Percentiles rank a stretch among this genome's conserved stretches.
Conservation (phyloP, 2,113 vertebrate genomes). For the Vulpes vulpes region DNA sequence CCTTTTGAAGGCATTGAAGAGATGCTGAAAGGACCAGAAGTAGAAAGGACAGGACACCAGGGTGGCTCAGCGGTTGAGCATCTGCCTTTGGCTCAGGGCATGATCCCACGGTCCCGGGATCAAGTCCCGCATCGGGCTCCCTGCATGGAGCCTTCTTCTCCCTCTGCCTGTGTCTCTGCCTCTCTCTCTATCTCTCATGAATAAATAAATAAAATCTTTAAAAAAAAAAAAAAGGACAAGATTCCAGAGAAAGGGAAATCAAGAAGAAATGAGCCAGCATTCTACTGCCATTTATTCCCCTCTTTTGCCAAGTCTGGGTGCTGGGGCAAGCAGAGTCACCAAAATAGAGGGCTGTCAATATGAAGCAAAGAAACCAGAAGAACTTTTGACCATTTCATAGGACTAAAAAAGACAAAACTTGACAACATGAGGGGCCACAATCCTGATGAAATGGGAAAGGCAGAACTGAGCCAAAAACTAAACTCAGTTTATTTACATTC, state of each 20-base stretch:
- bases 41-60: background rate
- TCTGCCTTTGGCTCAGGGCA: too few relatives aligned
- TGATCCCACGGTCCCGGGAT: too few relatives aligned
- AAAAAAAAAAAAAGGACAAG: background rate
- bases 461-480: background rate
- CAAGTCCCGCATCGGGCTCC: too few relatives aligned
- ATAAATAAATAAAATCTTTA: too few relatives aligned
- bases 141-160: too few relatives aligned
- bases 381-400: background rate
- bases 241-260: background rate
- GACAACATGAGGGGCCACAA: background rate
- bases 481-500: background rate
- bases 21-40: background rate
- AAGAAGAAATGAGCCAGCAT: background rate
- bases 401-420: background rate
- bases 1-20: background rate
- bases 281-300: too few relatives aligned
- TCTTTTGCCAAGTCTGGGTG: background rate
- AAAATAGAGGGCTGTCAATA: background rate
- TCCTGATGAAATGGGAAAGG: background rate
- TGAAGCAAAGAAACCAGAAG: background rate
- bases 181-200: too few relatives aligned
- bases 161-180: too few relatives aligned
- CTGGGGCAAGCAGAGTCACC: background rate
- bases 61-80: too few relatives aligned